Percentiles rank a stretch among this genome's conserved stretches.
These are phyloP conservation scores for Spilogale gracilis DNA, from an alignment of 2,113 vertebrate species.

Conservation along the genomic window DNA sequence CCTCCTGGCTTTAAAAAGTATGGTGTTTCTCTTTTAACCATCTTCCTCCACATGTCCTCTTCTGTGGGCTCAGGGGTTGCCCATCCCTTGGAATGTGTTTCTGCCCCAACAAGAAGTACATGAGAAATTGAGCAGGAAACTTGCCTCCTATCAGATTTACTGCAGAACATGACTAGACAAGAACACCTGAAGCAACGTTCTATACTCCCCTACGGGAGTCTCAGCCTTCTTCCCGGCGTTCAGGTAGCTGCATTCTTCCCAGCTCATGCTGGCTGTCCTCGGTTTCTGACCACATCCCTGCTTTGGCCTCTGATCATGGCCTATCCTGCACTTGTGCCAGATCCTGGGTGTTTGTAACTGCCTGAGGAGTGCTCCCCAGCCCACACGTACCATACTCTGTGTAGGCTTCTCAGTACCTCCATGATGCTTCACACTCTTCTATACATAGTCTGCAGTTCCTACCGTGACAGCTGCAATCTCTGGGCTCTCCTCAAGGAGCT, in stretches of 20 bases:
- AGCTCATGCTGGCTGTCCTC: neutral
- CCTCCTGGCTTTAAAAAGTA: neutral
- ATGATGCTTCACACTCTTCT: no score
- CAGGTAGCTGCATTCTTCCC: neutral
- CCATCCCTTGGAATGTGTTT: neutral
- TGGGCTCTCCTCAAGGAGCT: neutral
- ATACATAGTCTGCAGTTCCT: neutral
- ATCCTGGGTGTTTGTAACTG: neutral
- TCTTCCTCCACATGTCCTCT: neutral
- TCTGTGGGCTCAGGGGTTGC: neutral
- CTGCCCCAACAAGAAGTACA: neutral
- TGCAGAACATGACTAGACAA: neutral
- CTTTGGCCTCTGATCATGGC: neutral
- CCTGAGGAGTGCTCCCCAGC: accelerated
- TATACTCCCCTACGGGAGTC: neutral
- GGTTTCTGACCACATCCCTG: neutral
- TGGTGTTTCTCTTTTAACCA: neutral
- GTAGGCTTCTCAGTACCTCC: neutral
- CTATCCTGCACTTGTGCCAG: neutral
- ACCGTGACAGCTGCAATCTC: neutral
- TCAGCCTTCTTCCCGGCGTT: neutral
- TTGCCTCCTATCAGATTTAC: neutral
- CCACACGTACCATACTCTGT: accelerated
- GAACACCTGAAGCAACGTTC: neutral
- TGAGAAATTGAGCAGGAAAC: neutral